A percentile compares a stretch with the other conserved stretches of the same genome.
phyloP scores from a whole-genome alignment of 2,797 vertebrate species.

The Xenops minutus region DNA sequence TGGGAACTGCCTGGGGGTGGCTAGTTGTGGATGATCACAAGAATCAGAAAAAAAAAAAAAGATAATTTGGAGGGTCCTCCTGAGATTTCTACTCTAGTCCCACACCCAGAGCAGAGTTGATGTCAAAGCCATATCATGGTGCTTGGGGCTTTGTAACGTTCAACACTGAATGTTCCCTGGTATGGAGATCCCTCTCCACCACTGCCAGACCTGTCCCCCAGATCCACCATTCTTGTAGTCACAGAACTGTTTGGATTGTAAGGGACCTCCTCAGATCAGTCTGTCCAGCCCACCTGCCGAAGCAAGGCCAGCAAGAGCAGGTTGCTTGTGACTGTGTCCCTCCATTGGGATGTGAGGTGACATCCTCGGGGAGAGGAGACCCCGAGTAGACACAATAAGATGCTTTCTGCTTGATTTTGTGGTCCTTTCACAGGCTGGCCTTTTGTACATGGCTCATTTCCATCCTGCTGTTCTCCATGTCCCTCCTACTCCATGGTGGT shows the following conservation, averaged over 20 bases:
- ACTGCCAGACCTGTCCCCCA: not conserved
- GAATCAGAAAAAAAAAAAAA: not conserved
- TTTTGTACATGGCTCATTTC: constrained; percentile 91
- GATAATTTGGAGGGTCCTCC: not conserved
- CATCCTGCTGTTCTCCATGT: constrained; percentile 89
- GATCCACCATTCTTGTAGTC: not conserved
- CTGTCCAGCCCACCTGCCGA: not conserved
- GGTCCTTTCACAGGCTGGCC: constrained; percentile 82
- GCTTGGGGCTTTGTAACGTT: not conserved
- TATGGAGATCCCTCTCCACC: not conserved
- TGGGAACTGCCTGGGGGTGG: not conserved
- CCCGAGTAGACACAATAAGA: not conserved
- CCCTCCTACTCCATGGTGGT: constrained; percentile 85
- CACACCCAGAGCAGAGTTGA: not conserved
- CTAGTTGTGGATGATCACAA: not conserved
- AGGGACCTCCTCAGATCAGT: not conserved
- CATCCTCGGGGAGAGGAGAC: not conserved
- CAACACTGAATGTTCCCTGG: not conserved
- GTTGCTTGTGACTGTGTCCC: not conserved
- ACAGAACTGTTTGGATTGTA: not conserved
- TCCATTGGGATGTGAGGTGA: fast-evolving
- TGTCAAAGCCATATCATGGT: not conserved
- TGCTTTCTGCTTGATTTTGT: not conserved
- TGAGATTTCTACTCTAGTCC: not conserved
- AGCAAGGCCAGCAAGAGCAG: not conserved